These are phyloP conservation scores for Microtus oregoni DNA, from an alignment of 2,113 vertebrate genomes.

Conservation along the genomic window DNA sequence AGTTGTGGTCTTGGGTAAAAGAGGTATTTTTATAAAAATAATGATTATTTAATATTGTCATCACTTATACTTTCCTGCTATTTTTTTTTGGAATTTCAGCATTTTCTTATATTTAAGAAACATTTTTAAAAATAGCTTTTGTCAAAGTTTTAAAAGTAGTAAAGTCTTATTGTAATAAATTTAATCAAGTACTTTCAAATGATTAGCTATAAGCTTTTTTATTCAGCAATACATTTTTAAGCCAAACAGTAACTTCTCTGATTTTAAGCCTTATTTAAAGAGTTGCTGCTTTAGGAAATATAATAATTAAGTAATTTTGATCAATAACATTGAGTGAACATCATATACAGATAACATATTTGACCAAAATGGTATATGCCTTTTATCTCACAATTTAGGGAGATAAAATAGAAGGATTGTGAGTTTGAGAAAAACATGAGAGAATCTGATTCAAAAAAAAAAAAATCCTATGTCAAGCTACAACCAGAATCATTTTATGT, in stretches of 20 bases:
- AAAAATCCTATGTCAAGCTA: rapidly evolving
- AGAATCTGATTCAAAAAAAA: neutral
- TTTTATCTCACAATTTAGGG: neutral
- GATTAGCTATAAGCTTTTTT: neutral
- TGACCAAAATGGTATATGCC: neutral
- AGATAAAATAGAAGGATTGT: neutral
- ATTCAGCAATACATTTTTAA: neutral
- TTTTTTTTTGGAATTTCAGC: neutral
- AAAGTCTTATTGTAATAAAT: conserved; percentile 21
- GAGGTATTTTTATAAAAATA: neutral
- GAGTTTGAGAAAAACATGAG: neutral
- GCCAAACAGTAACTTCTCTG: neutral
- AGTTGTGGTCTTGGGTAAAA: neutral
- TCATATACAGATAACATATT: neutral
- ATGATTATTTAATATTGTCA: neutral
- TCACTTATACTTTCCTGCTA: neutral
- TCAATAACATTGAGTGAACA: neutral
- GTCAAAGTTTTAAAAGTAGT: neutral
- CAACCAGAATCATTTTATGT: neutral
- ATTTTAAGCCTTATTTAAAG: neutral
- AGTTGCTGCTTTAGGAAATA: neutral
- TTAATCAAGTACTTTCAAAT: neutral
- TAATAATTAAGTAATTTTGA: neutral
- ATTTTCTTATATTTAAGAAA: neutral
- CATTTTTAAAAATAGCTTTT: neutral